Evolutionary conservation across 2,113 vertebrate species (phyloP).

Genomic region (Laticauda colubrina): DNA sequence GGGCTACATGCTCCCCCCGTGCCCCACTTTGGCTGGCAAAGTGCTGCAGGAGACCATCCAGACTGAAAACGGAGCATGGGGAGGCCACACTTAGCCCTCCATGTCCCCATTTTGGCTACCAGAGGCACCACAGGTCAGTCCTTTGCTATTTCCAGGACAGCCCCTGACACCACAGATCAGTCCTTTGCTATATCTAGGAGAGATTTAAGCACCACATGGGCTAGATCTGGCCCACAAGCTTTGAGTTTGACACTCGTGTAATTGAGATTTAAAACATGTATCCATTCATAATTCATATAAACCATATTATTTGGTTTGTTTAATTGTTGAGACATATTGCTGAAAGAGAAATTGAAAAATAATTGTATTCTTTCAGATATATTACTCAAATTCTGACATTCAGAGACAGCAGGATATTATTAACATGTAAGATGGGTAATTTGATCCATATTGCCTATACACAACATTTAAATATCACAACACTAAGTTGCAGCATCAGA

Average conservation of each 20-base stretch:
- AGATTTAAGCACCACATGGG: no score
- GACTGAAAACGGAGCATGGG: no score
- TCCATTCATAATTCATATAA: neutral
- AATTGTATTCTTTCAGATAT: neutral
- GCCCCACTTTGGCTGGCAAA: no score
- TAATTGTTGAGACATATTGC: neutral
- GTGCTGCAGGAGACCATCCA: no score
- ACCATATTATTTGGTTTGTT: neutral
- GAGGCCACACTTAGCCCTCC: no score
- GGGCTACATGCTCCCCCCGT: no score
- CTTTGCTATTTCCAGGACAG: no score
- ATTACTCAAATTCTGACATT: neutral
- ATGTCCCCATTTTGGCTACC: no score
- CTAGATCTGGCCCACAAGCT: no score
- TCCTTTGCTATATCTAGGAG: no score
- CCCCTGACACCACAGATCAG: no score
- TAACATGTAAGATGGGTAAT: neutral
- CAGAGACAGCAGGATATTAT: neutral
- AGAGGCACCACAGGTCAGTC: no score
- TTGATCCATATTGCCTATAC: neutral
- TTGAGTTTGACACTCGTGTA: neutral
- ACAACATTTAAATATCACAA: neutral
- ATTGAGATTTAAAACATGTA: neutral
- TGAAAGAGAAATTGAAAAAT: neutral
- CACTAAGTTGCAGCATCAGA: neutral